These are phyloP conservation scores for Drosophila mojavensis DNA, from an alignment of 1,140 invertebrate genomes.

Conservation along the genomic window DNA sequence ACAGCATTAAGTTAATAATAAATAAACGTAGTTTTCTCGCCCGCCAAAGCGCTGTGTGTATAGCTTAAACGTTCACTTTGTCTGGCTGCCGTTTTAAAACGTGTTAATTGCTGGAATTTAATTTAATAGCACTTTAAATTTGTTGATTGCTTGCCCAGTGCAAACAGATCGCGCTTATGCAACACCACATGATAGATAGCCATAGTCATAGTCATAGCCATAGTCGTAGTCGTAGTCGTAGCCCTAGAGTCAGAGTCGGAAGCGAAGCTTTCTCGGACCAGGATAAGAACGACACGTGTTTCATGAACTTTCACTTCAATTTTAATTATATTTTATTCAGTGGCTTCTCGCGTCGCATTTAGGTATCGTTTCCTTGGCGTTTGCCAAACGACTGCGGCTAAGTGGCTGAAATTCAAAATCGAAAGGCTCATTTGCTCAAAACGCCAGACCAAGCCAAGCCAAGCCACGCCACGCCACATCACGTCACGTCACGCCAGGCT, in stretches of 20 bases:
- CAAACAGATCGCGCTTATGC: conserved; percentile 37
- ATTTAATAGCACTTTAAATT: conserved; percentile 81
- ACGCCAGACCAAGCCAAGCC: conserved; percentile 1
- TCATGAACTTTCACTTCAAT: conserved; percentile 7
- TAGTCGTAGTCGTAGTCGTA: not conserved
- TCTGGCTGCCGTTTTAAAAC: conserved; percentile 52
- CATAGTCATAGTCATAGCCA: not conserved
- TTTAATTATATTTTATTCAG: conserved; percentile 15
- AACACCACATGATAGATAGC: conserved; percentile 28
- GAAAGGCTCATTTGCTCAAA: conserved; percentile 22
- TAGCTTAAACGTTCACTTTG: conserved; percentile 21
- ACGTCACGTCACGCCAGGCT: conserved; percentile 12
- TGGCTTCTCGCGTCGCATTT: conserved; percentile 38
- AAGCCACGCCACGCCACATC: not conserved
- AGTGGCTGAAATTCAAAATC: conserved; percentile 46
- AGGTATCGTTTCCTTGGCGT: conserved; percentile 72
- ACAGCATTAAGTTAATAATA: conserved; percentile 70
- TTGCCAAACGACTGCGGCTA: conserved; percentile 63
- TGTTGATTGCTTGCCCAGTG: conserved; percentile 64
- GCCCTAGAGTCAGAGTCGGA: too few species aligned
- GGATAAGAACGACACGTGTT: not conserved
- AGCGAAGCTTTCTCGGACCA: not conserved
- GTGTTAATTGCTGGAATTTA: conserved; percentile 79
- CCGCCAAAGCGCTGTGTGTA: not conserved
- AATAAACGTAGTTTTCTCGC: conserved; percentile 74